Evolutionary conservation across 2,888 invertebrate species (phyloP).

Genomic region (Paralinhomoeus sp.): DNA sequence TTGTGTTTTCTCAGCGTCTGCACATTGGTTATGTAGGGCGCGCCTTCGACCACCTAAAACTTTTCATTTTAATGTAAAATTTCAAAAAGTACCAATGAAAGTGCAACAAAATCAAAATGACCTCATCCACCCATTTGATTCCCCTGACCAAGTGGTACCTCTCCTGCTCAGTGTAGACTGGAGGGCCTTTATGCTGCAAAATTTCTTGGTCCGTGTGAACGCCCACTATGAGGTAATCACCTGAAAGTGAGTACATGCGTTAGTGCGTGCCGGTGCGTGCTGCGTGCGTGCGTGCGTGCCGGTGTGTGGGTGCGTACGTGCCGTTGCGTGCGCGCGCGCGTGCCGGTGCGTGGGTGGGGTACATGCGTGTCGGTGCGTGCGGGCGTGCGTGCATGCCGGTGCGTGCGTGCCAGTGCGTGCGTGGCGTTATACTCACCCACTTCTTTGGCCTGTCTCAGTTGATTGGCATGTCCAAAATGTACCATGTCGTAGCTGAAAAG

Average conservation of each 20-base stretch:
- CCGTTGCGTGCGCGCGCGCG: too few species aligned
- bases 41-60: conserved; percentile 73
- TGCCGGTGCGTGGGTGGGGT: too few species aligned
- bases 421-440: too few species aligned
- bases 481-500: conserved; percentile 83
- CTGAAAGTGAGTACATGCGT: too few species aligned
- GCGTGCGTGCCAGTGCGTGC: too few species aligned
- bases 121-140: conserved; percentile 99
- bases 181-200: conserved; percentile 83
- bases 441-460: conserved; percentile 83
- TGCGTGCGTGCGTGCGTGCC: too few species aligned
- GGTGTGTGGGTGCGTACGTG: too few species aligned
- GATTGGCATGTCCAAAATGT: conserved; percentile 97
- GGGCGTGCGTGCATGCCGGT: too few species aligned
- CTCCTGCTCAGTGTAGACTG: conserved; percentile 54
- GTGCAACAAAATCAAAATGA: conserved; percentile 10
- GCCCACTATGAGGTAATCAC: conserved; percentile 76
- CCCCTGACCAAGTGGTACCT: conserved; percentile 86
- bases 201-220: conserved; percentile 76
- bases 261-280: too few species aligned
- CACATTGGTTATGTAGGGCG: conserved; percentile 86
- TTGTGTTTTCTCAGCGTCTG: conserved; percentile 81
- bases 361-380: too few species aligned
- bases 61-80: too few species aligned
- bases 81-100: too few species aligned